These are phyloP conservation scores for Bryconaethiops microstoma DNA, from an alignment of 2,797 vertebrate genomes.

Conservation along the genomic window DNA sequence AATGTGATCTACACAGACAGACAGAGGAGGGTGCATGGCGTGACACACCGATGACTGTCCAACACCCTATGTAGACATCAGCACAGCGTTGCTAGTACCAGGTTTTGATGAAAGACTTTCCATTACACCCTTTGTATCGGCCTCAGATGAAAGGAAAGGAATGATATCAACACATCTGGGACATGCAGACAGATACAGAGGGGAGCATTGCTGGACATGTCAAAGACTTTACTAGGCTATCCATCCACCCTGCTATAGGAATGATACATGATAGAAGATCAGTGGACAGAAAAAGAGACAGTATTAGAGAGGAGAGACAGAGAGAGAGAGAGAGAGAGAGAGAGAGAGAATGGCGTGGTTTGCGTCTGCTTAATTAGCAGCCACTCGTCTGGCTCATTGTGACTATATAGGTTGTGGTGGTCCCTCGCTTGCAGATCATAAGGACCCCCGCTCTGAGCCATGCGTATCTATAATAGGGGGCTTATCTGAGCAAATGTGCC, in stretches of 20 bases:
- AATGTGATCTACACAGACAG: neutral
- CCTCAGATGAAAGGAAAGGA: neutral
- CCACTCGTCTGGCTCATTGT: conserved; percentile 45
- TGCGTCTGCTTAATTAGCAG: conserved; percentile 53
- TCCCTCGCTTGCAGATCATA: conserved; percentile 4
- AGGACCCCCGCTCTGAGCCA: neutral
- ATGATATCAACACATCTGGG: neutral
- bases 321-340: conserved; percentile 14
- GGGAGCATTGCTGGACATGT: neutral
- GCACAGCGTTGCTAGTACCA: neutral
- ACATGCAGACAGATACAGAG: neutral
- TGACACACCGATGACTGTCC: neutral
- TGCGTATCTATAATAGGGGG: neutral
- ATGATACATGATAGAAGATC: conserved; percentile 67
- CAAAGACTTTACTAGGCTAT: neutral
- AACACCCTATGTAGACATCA: neutral
- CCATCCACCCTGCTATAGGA: neutral
- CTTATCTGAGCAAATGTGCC: neutral
- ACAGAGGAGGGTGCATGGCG: neutral
- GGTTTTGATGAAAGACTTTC: neutral
- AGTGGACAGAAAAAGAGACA: conserved; percentile 54
- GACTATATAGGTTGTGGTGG: conserved; percentile 22
- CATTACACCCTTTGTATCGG: neutral
- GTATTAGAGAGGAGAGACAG: conserved; percentile 9
- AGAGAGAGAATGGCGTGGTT: conserved; percentile 41